phyloP scores from a whole-genome alignment of 2,797 vertebrate species.

The Notolabrus celidotus region DNA sequence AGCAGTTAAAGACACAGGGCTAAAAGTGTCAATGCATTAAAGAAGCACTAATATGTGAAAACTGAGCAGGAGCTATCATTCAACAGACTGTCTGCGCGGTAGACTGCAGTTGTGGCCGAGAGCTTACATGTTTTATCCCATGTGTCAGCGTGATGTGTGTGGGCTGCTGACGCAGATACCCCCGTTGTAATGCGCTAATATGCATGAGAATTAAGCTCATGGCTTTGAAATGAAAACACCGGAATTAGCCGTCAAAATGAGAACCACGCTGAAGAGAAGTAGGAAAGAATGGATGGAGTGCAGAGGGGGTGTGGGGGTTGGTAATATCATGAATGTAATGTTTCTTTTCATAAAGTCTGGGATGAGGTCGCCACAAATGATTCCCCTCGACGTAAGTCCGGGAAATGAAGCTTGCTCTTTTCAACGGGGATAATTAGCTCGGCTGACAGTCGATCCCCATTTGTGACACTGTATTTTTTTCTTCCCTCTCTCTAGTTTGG shows the following conservation, averaged over 20 bases:
- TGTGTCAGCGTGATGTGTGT: constrained; percentile 60
- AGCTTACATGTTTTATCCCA: constrained; percentile 71
- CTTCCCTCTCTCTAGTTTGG: constrained; percentile 53
- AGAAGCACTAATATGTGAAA: constrained; percentile 36
- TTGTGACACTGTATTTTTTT: constrained; percentile 57
- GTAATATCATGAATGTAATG: constrained; percentile 77
- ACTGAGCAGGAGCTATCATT: constrained; percentile 31
- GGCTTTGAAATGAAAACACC: constrained; percentile 77
- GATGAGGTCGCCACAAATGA: constrained; percentile 82
- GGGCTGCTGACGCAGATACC: constrained; percentile 40
- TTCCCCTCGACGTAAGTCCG: constrained; percentile 77
- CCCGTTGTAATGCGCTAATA: constrained; percentile 75
- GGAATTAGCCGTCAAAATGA: constrained; percentile 82
- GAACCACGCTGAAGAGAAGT: constrained; percentile 57
- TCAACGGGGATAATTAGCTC: constrained; percentile 84
- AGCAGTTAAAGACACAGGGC: constrained; percentile 33
- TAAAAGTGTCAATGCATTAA: constrained; percentile 51
- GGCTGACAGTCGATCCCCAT: constrained; percentile 83
- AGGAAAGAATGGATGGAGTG: constrained; percentile 31
- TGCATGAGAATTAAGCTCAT: constrained; percentile 76
- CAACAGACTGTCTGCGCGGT: constrained; percentile 20
- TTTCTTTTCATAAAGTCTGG: constrained; percentile 81
- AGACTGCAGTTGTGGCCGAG: constrained; percentile 28
- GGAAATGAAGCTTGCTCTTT: constrained; percentile 82
- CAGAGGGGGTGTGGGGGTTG: neutral